Base-by-base conservation (phyloP, 2,888 invertebrate genomes). In the Malacosoma neustria region DNA sequence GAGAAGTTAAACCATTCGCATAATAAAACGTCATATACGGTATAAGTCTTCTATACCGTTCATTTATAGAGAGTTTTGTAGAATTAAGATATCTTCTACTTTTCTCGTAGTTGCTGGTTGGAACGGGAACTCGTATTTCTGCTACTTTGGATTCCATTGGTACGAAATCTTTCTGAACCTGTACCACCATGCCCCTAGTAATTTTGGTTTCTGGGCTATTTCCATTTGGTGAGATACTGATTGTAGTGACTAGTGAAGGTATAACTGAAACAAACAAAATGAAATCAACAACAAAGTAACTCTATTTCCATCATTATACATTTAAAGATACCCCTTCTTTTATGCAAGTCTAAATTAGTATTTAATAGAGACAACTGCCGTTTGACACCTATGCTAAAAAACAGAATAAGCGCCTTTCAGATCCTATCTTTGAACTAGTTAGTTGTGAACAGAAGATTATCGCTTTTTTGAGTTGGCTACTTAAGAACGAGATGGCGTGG, bases 21-120 rank as follows among this genome's bases (percentile, higher is more conserved):
- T 91, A 81, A 67, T 94, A 94, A 72, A 91, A 95, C 29, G 93
- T 93, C 89, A 93, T 92, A 66, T 94, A 94, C 1, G 94, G 95
- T 57, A 95, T 91, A 34, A 95, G 72, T 45, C 95, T 87, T 55
- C 94, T 89, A 61, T 91, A 91, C 35, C 94, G 87, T 72, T 93
- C 91, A 37, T 89, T 88, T 32, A 87, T 72, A 4, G 85, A 80
- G 31, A 90, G 61, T 33, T 80, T 71, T 11, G 77, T 69, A 3
- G 64, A 50, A 48, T 76, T 74, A 4, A 45, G 41, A 9, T 51
- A 29, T 46, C 46, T 54, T 49, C 58, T 45, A 37, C 57, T 58
- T 46, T 61, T 71, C 35, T 50, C 49, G 42, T 56, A 59, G 42
- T 57, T 63, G 32, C 45, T 55, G 42, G 54, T 60, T 12, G 49